Evolutionary conservation across 92 coral and sea anemone species (phyloP).

Genomic region (Porites rus): DNA sequence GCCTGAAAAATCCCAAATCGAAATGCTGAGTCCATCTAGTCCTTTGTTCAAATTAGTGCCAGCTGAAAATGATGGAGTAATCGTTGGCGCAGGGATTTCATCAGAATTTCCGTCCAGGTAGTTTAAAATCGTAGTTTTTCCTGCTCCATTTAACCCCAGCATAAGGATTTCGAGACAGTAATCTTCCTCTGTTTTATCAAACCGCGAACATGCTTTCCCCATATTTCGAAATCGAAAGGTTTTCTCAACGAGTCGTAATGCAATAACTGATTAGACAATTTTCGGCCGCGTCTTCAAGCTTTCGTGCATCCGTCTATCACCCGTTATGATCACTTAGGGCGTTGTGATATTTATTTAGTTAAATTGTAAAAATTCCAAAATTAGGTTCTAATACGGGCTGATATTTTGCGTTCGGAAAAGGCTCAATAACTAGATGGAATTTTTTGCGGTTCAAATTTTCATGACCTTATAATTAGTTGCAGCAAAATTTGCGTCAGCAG

Average conservation of each 20-base stretch:
- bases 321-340: too few species aligned
- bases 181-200: neutral
- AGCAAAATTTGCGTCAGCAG: too few species aligned
- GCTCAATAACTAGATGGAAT: too few species aligned
- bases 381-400: too few species aligned
- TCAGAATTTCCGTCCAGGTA: neutral
- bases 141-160: neutral
- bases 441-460: too few species aligned
- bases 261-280: too few species aligned
- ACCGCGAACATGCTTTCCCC: neutral
- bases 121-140: neutral
- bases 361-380: too few species aligned
- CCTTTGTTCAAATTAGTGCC: neutral
- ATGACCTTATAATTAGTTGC: too few species aligned
- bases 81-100: neutral
- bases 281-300: too few species aligned
- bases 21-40: neutral
- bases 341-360: too few species aligned
- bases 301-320: too few species aligned
- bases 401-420: too few species aligned
- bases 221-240: neutral
- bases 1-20: neutral
- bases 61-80: neutral
- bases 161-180: neutral
- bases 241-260: neutral